A percentile compares a stretch with the other conserved stretches of the same genome.
These are phyloP conservation scores for Neomorphus geoffroyi DNA, from an alignment of 2,797 vertebrate genomes.

Conservation along the genomic window DNA sequence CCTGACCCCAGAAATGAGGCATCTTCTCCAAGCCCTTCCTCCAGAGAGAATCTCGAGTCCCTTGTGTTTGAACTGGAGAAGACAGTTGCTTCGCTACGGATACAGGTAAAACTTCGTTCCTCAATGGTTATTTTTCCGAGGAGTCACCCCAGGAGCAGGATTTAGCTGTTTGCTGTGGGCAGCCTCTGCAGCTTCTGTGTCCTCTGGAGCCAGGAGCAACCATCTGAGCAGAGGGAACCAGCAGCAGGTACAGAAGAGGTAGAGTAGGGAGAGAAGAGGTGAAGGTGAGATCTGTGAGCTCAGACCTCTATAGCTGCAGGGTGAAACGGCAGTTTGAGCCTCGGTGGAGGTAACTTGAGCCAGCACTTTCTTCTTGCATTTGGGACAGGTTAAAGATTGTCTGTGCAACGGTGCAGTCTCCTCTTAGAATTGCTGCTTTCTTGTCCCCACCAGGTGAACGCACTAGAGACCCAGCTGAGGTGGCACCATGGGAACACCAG, in stretches of 20 bases:
- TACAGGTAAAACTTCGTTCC: constrained; percentile 54
- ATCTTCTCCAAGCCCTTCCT: background rate
- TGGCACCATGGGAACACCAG: constrained; percentile 29
- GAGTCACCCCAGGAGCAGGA: background rate
- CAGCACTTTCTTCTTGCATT: background rate
- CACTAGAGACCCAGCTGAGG: constrained; percentile 55
- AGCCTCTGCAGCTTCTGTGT: background rate
- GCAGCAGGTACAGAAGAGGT: background rate
- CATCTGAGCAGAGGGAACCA: background rate
- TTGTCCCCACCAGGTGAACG: constrained; percentile 5
- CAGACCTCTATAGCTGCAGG: background rate
- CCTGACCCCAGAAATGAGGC: background rate
- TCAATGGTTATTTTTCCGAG: background rate
- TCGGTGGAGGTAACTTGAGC: background rate
- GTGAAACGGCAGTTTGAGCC: background rate
- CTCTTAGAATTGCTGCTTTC: background rate
- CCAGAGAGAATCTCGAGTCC: constrained; percentile 41
- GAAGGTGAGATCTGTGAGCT: background rate
- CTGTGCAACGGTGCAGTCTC: background rate
- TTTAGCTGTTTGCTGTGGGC: background rate
- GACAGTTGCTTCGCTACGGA: constrained; percentile 49
- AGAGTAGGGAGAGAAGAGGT: background rate
- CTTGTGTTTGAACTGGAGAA: constrained; percentile 63
- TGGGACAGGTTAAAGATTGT: background rate
- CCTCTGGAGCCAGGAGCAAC: background rate